Evolutionary conservation across 2,888 invertebrate species (phyloP), one percentile per base, ranked within the genome.

Genomic region (Sycophila texana): DNA sequence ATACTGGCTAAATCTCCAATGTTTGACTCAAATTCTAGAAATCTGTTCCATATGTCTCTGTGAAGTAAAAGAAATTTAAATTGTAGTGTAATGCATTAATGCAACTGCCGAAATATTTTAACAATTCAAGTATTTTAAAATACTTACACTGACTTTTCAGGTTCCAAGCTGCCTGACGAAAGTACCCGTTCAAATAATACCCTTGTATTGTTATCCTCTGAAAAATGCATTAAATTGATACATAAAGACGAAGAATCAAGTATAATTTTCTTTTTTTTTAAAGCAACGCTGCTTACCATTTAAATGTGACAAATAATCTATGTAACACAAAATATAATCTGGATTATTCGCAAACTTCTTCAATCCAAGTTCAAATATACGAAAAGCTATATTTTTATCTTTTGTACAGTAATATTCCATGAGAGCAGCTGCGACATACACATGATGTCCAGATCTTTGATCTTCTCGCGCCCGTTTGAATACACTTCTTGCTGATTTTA

Each of bases 341-440:
- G 99, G 97, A 87, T 97, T 96, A 85, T 97, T 96, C 0, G 96
- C 96, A 90, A 98, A 99, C 89, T 98, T 98, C 91, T 99, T 99
- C 72, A 99, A 92, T 0, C 99, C 99, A 74, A 99, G 92, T 90
- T 99, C 99, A 91, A 99, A 99, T 84, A 99, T 98, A 80, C 98
- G 93, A 91, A 98, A 98, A 0, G 98, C 98, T 75, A 99, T 97
- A 89, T 97, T 97, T 90, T 98, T 97, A 91, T 99, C 98, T 91
- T 99, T 99, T 57, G 97, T 98, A 89, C 99, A 99, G 88, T 99
- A 99, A 90, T 99, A 99, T 91, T 99, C 99, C 99, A 99, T 99
- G 0, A 99, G 92, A 0, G 99, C 99, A 0, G 99, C 98, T 0
- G 98, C 96, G 0, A 99, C 98, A 91, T 96, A 99, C 61, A 99